phyloP scores from a whole-genome alignment of 2,113 vertebrate genomes.

The Periophthalmus modestus region DNA sequence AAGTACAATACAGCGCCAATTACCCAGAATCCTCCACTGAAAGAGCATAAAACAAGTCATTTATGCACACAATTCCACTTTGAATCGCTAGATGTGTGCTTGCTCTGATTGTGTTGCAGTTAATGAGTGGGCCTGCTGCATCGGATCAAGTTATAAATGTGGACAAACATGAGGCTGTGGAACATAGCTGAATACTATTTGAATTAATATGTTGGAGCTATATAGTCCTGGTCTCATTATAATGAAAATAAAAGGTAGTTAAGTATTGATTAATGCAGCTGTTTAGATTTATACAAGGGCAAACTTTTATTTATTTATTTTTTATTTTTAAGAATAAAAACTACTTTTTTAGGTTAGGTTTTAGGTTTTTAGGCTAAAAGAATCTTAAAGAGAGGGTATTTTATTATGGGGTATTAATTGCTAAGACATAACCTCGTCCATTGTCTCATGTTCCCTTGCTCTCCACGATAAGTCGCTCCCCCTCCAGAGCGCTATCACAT shows the following conservation, averaged over 20 bases:
- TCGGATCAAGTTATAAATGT: background rate
- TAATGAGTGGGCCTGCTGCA: background rate
- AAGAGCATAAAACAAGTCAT: constrained; percentile 1
- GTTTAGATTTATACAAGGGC: too few relatives aligned
- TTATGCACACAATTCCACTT: background rate
- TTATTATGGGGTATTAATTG: too few relatives aligned
- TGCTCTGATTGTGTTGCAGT: background rate
- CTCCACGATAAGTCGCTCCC: too few relatives aligned
- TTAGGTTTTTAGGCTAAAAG: too few relatives aligned
- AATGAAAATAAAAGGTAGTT: background rate
- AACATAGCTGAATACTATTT: background rate
- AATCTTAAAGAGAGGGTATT: too few relatives aligned
- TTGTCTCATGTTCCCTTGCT: too few relatives aligned
- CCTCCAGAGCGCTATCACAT: too few relatives aligned
- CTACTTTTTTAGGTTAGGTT: too few relatives aligned
- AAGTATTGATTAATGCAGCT: background rate
- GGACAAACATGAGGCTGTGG: background rate
- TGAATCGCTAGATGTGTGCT: background rate
- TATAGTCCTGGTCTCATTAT: background rate
- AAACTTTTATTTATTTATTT: too few relatives aligned
- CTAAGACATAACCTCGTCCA: too few relatives aligned
- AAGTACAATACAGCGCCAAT: background rate
- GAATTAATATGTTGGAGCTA: background rate
- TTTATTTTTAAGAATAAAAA: too few relatives aligned
- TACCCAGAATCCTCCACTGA: constrained; percentile 1